Percentiles rank a stretch among this genome's conserved stretches.
phyloP scores from a whole-genome alignment of 2,888 invertebrate genomes.

The Pecten maximus region DNA sequence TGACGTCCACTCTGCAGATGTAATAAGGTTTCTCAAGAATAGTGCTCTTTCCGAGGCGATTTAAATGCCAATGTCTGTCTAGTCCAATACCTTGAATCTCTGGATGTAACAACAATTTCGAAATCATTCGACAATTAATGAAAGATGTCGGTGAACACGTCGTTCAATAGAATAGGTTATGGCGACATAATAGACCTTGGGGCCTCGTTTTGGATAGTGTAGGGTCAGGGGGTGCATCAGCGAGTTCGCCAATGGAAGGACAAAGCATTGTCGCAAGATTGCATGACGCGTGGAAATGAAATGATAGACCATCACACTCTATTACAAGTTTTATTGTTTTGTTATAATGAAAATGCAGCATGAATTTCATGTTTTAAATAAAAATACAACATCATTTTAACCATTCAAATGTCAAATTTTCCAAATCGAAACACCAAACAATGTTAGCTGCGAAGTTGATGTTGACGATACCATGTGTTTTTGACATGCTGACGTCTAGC shows the following conservation, averaged over 20 bases:
- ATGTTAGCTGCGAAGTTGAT: background rate
- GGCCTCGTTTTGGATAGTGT: background rate
- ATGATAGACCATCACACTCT: background rate
- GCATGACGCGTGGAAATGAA: background rate
- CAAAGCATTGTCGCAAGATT: background rate
- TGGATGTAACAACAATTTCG: background rate
- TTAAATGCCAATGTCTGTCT: conserved; percentile 17
- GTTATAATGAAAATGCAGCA: background rate
- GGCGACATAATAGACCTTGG: background rate
- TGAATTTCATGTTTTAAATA: too few relatives aligned
- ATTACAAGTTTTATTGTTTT: background rate
- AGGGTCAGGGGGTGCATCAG: background rate
- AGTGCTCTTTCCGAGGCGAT: background rate
- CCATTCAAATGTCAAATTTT: background rate
- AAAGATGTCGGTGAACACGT: background rate
- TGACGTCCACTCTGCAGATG: background rate
- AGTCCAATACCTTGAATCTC: background rate
- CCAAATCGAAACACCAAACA: background rate
- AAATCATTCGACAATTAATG: conserved; percentile 19
- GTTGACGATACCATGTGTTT: background rate
- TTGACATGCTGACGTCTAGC: background rate
- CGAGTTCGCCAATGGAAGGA: background rate
- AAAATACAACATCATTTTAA: too few relatives aligned
- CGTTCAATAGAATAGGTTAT: background rate
- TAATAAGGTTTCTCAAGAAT: conserved; percentile 18